Conservation (phyloP, 2,888 invertebrate species). For the Scrobipalpa atriplicella region DNA sequence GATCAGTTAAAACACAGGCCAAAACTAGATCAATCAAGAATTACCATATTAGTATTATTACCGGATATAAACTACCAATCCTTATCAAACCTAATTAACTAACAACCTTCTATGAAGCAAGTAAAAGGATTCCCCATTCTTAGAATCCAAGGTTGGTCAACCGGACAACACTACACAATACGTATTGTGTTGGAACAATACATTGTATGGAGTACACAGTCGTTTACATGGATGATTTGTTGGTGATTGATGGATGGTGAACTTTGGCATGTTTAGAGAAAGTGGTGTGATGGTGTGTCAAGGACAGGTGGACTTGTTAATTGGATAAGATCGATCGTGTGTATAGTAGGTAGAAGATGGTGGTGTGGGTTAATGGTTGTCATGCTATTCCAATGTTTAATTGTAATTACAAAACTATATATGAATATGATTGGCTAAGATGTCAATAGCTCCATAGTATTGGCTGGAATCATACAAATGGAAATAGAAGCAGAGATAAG, state of each 20-base stretch:
- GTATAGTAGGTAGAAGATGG: neutral
- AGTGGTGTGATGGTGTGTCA: neutral
- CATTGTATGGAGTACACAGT: constrained; percentile 22
- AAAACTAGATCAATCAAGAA: neutral
- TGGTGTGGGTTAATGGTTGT: too few relatives aligned
- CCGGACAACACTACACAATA: constrained; percentile 45
- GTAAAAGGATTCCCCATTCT: constrained; percentile 12
- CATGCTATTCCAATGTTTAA: too few relatives aligned
- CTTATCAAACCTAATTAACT: constrained; percentile 5
- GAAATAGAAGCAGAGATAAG: too few relatives aligned
- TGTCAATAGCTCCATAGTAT: too few relatives aligned
- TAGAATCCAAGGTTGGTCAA: constrained; percentile 15
- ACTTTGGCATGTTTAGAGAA: constrained; percentile 14
- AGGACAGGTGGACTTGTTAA: constrained; percentile 2
- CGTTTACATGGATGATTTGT: constrained; percentile 17
- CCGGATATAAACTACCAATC: neutral
- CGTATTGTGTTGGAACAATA: constrained; percentile 59
- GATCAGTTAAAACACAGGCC: neutral
- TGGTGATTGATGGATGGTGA: constrained; percentile 10
- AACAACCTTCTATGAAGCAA: neutral
- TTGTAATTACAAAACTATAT: too few relatives aligned
- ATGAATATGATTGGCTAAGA: too few relatives aligned
- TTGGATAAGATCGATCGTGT: neutral
- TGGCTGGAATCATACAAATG: too few relatives aligned
- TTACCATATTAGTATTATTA: neutral